Conservation (phyloP, 2,888 invertebrate species). For the Busseola fusca region DNA sequence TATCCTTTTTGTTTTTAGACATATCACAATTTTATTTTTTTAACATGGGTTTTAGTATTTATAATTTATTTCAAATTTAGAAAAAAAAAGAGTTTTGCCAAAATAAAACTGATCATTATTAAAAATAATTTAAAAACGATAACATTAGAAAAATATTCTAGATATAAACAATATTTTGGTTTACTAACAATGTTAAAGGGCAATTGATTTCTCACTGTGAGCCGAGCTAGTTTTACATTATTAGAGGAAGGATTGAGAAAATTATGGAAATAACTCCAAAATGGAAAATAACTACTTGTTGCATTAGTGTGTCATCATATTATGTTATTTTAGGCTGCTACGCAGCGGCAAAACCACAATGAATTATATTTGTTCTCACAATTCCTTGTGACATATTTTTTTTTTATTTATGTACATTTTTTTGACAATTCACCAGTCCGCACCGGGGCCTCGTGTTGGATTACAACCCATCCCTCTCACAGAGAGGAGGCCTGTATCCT, state of each 20-base stretch:
- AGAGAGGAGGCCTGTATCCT: neutral
- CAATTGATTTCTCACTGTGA: slow-evolving; percentile 30
- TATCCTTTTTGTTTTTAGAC: slow-evolving; percentile 23
- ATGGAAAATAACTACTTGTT: too few relatives aligned
- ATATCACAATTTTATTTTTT: slow-evolving; percentile 54
- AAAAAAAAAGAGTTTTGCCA: slow-evolving; percentile 12
- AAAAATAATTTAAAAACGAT: slow-evolving; percentile 57
- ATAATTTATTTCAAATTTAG: neutral
- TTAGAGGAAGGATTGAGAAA: neutral
- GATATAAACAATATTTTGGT: slow-evolving; percentile 64
- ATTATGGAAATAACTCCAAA: neutral
- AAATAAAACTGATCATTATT: slow-evolving; percentile 47
- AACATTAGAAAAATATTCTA: slow-evolving; percentile 78
- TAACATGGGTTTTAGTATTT: slow-evolving; percentile 17
- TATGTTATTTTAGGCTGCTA: slow-evolving; percentile 4
- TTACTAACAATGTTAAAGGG: slow-evolving; percentile 58
- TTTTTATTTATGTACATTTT: neutral
- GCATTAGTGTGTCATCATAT: neutral
- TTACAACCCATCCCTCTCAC: neutral
- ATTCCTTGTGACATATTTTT: neutral
- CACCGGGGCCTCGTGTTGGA: neutral
- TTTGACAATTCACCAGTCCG: neutral
- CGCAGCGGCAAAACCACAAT: neutral
- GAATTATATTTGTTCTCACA: neutral
- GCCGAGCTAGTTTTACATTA: slow-evolving; percentile 7